Base-by-base conservation (phyloP, 2,113 vertebrate genomes). In the Aegotheles bennettii region DNA sequence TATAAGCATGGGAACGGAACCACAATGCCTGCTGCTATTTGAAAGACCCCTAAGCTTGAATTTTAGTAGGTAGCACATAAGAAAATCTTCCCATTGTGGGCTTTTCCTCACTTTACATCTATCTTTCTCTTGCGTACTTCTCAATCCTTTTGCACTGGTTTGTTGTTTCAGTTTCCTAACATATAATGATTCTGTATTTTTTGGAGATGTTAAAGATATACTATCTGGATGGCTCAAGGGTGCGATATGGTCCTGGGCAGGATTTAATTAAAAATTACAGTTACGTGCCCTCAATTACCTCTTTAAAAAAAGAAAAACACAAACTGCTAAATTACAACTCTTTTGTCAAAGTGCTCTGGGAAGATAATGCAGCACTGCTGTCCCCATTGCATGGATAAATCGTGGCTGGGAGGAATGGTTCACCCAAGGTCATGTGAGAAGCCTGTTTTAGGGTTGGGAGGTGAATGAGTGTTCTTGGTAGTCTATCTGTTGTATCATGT, bases 31-130 rank as follows among this genome's bases (percentile, higher is more conserved):
- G 80, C 79, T 94, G 87, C 65, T 79, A 31, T 54, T 48, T 71
- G 43, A 87, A 95, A 84, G 74, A 71, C 71, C 71, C 40, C 51
- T 80, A 71, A 81, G 57, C 92, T 87, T 87, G 60, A 93, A 90
- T 93, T 96, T 96, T 86, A 96, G 79, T 78, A 86, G 71, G 60
- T 77, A 69, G 31, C 13, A 3, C 48, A 19, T 54, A 25, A 6
- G 73, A 70, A 42, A 26, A 12, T 69, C 53, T 82, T 91, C 43
- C 53, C 12, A 12, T 11, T 18, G 6, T 64, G 54, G 53, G n/a
- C 29, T 90, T 92, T 94, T 83, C 47, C 51, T 90, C 16, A 5
- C 50, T 91, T 87, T 64, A 40, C 7, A 7, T 42, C 7, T 70
- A 1, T 70, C 75, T 90, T 88, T 75, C 45, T 42, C 38, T 42